Conservation (phyloP, 53 echinoderm and acorn worm genomes). For the Antedon mediterranea region DNA sequence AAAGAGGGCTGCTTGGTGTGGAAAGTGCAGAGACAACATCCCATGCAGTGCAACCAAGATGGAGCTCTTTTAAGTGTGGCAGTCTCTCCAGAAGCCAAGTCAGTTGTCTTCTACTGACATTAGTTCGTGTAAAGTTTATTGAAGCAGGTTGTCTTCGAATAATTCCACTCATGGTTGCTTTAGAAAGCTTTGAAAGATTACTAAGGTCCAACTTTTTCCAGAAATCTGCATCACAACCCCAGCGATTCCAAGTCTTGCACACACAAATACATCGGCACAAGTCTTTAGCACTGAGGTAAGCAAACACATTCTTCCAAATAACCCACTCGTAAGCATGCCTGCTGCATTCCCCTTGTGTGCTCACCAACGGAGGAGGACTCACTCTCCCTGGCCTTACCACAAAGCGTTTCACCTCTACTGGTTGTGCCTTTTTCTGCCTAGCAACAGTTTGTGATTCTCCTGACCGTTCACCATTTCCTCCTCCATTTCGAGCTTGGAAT, state of each 20-base stretch:
- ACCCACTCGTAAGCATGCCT: conserved; percentile 33
- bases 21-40: conserved; percentile 48
- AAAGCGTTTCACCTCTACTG: conserved; percentile 41
- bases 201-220: conserved; percentile 49
- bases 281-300: conserved; percentile 35
- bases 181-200: conserved; percentile 26
- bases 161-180: conserved; percentile 48
- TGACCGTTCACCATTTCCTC: neutral
- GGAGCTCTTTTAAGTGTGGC: conserved; percentile 45
- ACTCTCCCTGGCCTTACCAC: conserved; percentile 74
- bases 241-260: conserved; percentile 89
- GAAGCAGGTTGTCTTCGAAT: conserved; percentile 65
- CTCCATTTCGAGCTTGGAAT: neutral
- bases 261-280: conserved; percentile 63
- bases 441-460: neutral
- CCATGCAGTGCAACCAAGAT: conserved; percentile 40
- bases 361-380: conserved; percentile 46
- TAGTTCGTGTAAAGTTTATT: conserved; percentile 52
- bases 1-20: conserved; percentile 57
- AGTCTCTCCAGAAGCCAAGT: conserved; percentile 68
- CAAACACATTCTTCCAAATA: conserved; percentile 64
- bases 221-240: conserved; percentile 68
- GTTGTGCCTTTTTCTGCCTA: conserved; percentile 25
- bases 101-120: conserved; percentile 51
- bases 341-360: conserved; percentile 29